Conservation (phyloP, 2,113 vertebrate genomes). For the Burhinus oedicnemus region DNA sequence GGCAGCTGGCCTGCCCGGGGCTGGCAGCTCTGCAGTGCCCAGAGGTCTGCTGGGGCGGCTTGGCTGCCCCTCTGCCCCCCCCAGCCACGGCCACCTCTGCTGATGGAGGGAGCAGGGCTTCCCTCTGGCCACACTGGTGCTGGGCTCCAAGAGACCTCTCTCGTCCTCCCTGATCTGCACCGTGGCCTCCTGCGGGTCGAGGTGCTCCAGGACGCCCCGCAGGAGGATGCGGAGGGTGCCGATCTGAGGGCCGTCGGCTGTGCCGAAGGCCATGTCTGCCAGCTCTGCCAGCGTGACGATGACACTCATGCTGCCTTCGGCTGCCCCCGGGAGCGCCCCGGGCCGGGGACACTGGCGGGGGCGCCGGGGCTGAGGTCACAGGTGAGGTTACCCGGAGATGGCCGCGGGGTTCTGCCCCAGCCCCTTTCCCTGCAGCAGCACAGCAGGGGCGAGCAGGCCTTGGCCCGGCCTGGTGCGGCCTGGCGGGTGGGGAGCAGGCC, state of each 20-base stretch:
- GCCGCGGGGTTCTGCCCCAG: background rate
- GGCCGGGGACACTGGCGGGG: background rate
- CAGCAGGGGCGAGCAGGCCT: background rate
- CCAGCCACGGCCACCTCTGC: background rate
- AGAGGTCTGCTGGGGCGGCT: background rate
- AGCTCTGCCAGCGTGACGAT: conserved; percentile 26
- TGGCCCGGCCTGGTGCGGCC: background rate
- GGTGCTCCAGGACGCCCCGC: conserved; percentile 62
- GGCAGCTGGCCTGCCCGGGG: background rate
- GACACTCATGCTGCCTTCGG: background rate
- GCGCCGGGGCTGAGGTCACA: background rate
- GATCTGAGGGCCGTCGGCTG: conserved; percentile 54
- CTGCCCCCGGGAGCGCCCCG: background rate
- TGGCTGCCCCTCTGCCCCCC: background rate
- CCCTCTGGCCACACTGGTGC: fast-evolving
- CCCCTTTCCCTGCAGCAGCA: background rate
- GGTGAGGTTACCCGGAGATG: background rate
- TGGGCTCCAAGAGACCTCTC: conserved; percentile 36
- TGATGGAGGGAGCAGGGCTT: background rate
- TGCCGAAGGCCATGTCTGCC: conserved; percentile 44
- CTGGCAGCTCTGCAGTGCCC: background rate
- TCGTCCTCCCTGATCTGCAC: background rate
- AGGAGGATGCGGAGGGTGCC: conserved; percentile 56
- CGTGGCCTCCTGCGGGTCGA: background rate
- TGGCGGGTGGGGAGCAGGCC: background rate